Evolutionary conservation across 2,113 vertebrate genomes (phyloP).

Genomic region (Ageneiosus marmoratus): DNA sequence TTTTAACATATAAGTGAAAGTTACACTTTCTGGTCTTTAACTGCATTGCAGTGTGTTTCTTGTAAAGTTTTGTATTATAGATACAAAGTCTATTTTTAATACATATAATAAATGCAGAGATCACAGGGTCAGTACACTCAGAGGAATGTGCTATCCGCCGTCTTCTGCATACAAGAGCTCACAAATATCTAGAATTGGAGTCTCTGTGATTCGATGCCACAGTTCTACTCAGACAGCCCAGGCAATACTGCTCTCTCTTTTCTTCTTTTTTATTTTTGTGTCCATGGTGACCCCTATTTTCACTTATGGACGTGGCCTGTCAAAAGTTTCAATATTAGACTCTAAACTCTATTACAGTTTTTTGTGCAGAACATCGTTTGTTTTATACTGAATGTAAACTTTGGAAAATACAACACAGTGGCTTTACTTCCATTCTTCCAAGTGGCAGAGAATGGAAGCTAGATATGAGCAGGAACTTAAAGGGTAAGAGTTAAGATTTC

Average conservation of each 20-base stretch:
- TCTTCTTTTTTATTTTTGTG: too few relatives aligned
- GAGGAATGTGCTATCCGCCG: neutral
- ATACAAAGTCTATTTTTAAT: neutral
- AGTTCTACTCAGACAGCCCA: neutral
- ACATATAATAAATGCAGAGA: neutral
- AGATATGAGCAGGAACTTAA: neutral
- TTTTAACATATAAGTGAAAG: neutral
- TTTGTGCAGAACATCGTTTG: too few relatives aligned
- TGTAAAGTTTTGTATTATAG: neutral
- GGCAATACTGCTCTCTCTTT: neutral
- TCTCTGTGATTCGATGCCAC: neutral
- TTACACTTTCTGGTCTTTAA: neutral
- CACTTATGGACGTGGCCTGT: neutral
- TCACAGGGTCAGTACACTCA: neutral
- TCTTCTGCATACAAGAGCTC: neutral
- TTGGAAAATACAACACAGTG: neutral
- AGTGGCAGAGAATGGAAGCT: neutral
- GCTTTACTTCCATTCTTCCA: neutral
- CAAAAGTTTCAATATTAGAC: neutral
- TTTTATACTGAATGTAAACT: neutral
- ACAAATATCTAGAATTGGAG: neutral
- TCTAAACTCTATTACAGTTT: too few relatives aligned
- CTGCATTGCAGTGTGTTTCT: neutral
- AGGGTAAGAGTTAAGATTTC: neutral
- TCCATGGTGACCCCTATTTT: neutral